phyloP scores from a whole-genome alignment of 2,888 invertebrate species.

The Polyploca ridens region DNA sequence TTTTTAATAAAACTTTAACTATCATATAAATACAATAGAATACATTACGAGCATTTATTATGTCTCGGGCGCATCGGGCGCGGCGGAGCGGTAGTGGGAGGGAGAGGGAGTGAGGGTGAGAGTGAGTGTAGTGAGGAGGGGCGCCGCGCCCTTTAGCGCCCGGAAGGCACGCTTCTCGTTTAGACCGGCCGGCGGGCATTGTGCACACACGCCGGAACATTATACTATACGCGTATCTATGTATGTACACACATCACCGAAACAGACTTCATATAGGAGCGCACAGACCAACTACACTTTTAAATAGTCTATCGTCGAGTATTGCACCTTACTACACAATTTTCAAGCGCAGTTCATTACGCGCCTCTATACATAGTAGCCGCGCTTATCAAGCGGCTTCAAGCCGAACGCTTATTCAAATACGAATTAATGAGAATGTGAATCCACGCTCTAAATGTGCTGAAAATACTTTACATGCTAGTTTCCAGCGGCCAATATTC shows the following conservation, averaged over 20 bases:
- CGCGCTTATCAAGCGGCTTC: too few relatives aligned
- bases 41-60: slow-evolving; percentile 78
- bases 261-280: neutral
- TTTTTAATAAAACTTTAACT: slow-evolving; percentile 79
- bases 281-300: too few relatives aligned
- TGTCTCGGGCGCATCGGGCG: slow-evolving; percentile 60
- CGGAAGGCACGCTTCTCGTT: slow-evolving; percentile 75
- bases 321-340: too few relatives aligned
- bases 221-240: slow-evolving; percentile 3
- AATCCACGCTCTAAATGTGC: neutral
- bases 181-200: slow-evolving; percentile 26
- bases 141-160: slow-evolving; percentile 44
- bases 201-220: slow-evolving; percentile 33
- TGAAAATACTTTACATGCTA: neutral
- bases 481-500: neutral
- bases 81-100: slow-evolving; percentile 23
- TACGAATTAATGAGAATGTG: neutral
- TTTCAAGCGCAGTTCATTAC: too few relatives aligned
- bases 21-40: slow-evolving; percentile 80
- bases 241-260: neutral
- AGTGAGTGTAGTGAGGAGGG: neutral
- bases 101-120: neutral
- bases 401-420: too few relatives aligned
- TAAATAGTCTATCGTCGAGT: too few relatives aligned
- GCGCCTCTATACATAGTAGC: too few relatives aligned